Evolutionary conservation across 2,888 invertebrate genomes (phyloP).

Genomic region (Spialia ferax): DNA sequence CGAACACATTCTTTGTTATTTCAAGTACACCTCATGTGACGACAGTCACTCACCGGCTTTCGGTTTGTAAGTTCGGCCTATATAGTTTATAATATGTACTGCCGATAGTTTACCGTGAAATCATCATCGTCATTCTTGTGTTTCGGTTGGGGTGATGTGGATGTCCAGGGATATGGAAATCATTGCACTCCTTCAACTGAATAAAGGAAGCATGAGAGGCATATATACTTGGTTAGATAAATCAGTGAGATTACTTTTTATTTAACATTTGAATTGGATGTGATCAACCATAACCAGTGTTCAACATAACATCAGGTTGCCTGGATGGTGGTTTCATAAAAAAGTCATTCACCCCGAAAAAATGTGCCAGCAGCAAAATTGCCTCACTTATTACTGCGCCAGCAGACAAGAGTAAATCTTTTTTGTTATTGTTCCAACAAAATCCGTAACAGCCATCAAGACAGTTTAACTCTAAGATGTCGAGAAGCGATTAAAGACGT

Average conservation of each 20-base stretch:
- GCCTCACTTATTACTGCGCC: background rate
- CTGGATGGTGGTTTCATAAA: background rate
- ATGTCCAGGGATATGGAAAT: no score
- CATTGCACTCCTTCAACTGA: no score
- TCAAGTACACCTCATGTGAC: slow-evolving; percentile 60
- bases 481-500: slow-evolving; percentile 32
- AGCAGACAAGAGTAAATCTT: slow-evolving; percentile 12
- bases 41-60: slow-evolving; percentile 63
- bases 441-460: slow-evolving; percentile 19
- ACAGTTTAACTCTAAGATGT: slow-evolving; percentile 25
- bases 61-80: slow-evolving; percentile 45
- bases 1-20: slow-evolving; percentile 68
- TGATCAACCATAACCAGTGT: no score
- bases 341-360: background rate
- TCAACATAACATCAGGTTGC: background rate
- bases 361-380: background rate
- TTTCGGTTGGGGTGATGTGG: no score
- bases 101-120: no score
- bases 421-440: slow-evolving; percentile 12
- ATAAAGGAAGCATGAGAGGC: no score
- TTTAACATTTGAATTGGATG: no score
- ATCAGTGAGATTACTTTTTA: no score
- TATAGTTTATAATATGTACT: no score
- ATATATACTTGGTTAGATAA: no score
- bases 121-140: no score